Conservation (phyloP, 2,888 invertebrate genomes). For the Heliconius ismenius region DNA sequence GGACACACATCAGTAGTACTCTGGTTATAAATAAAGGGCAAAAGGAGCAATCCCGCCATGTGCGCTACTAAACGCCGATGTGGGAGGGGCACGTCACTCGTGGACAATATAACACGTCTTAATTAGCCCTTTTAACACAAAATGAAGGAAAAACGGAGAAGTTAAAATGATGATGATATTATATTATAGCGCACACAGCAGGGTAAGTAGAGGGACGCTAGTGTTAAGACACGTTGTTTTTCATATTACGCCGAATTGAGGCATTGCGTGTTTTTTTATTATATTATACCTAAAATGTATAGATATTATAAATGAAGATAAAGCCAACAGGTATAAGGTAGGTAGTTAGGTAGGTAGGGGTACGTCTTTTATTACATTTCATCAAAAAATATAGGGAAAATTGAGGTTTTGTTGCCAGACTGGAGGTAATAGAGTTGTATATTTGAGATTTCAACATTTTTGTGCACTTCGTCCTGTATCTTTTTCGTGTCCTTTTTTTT, state of each 20-base stretch:
- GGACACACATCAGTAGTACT: constrained; percentile 40
- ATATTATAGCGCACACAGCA: too few species aligned
- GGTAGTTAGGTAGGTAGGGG: too few species aligned
- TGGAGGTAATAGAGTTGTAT: not conserved
- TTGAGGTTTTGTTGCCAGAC: not conserved
- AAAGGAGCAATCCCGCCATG: constrained; percentile 41
- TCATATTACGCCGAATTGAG: too few species aligned
- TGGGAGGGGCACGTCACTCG: constrained; percentile 26
- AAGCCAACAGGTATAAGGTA: too few species aligned
- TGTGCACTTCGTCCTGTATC: not conserved
- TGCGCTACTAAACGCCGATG: constrained; percentile 20
- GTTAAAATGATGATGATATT: too few species aligned
- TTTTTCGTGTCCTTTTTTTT: not conserved
- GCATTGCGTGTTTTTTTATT: too few species aligned
- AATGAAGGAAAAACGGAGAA: not conserved
- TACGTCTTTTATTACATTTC: too few species aligned
- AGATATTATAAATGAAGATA: too few species aligned
- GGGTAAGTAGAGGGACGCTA: too few species aligned
- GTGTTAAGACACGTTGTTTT: too few species aligned
- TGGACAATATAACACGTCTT: constrained; percentile 37
- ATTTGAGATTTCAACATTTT: not conserved
- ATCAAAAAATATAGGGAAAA: too few species aligned
- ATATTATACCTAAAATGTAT: too few species aligned
- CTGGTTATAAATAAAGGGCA: constrained; percentile 48
- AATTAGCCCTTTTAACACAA: constrained; percentile 35